Conservation (phyloP, 1,140 invertebrate species). For the Pristionchus pacificus region DNA sequence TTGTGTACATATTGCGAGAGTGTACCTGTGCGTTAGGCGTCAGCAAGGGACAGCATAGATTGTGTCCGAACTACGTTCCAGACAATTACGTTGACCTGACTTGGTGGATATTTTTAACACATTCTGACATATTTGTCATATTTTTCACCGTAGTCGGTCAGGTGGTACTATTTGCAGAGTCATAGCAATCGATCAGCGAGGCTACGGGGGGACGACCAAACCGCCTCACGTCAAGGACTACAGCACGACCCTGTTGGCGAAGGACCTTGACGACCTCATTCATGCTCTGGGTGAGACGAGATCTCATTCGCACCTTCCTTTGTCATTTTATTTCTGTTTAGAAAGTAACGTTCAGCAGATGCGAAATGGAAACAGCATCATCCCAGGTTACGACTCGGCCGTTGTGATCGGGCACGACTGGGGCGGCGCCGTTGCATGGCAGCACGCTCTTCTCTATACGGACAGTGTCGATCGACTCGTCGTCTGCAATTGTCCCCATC, state of each 20-base stretch:
- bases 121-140: too few species aligned
- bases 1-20: too few species aligned
- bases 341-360: constrained; percentile 50
- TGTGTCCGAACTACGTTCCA: too few species aligned
- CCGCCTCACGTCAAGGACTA: constrained; percentile 67
- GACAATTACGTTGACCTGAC: too few species aligned
- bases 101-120: too few species aligned
- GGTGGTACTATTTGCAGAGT: too few species aligned
- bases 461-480: constrained; percentile 71
- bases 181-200: constrained; percentile 73
- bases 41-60: too few species aligned
- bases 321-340: too few species aligned
- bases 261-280: constrained; percentile 71
- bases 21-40: too few species aligned
- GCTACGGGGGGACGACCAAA: constrained; percentile 77
- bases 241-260: constrained; percentile 64
- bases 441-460: constrained; percentile 67
- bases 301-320: too few species aligned
- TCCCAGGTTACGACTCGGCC: constrained; percentile 46
- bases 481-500: constrained; percentile 72
- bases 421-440: constrained; percentile 73
- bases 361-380: too few species aligned
- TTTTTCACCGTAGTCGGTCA: too few species aligned
- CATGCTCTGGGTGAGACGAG: constrained; percentile 52
- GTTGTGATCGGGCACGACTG: constrained; percentile 75